Evolutionary conservation across 2,888 invertebrate species (phyloP), one percentile per base, ranked within the genome.

Genomic region (Fabriciana adippe): DNA sequence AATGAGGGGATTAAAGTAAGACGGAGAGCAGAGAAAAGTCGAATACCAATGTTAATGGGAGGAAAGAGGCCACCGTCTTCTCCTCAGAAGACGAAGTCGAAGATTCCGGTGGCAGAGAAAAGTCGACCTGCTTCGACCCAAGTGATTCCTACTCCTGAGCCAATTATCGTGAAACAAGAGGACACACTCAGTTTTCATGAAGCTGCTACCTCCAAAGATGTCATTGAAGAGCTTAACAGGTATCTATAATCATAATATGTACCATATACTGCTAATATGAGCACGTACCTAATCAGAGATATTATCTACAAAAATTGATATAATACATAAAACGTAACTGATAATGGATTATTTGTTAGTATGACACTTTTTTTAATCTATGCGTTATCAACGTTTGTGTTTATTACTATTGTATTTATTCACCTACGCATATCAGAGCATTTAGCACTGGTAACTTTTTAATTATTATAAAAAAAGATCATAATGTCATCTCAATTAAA

Each of bases 201-300:
- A 79, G 93, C 95, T 71, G 95, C 96, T 15, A 95, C 96, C 50
- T 95, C 95, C 55, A 96, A 96, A 80, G 96, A 96, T 81, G 95
- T 96, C 64, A 96, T 96, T 75, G 96, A 96, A 77, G 96, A 96
- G 79, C 89, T 96, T 18, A 96, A 96, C 81, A 93, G 93, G 93
- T 91, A 69, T 79, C 77, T 50, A 35, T 21, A 13, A 31, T 41
- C 11, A 41, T 41, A 11, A 41, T 41, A 41, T 41, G 8, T 41
- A 41, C 2, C 11, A 11, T 41, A 11, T 11, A 41, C 35, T 35
- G 35, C 35, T 35, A 8, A 35, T 8, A 26, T 26, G 26, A 26
- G 0, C 26, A 35, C 35, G 6, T 1, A 41, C 1, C 11, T 41
- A 41, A 41, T 41, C 35, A 41, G 35, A 41, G 35, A 41, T 11